Base-by-base conservation (phyloP, 2,797 vertebrate species). In the Champsocephalus gunnari region DNA sequence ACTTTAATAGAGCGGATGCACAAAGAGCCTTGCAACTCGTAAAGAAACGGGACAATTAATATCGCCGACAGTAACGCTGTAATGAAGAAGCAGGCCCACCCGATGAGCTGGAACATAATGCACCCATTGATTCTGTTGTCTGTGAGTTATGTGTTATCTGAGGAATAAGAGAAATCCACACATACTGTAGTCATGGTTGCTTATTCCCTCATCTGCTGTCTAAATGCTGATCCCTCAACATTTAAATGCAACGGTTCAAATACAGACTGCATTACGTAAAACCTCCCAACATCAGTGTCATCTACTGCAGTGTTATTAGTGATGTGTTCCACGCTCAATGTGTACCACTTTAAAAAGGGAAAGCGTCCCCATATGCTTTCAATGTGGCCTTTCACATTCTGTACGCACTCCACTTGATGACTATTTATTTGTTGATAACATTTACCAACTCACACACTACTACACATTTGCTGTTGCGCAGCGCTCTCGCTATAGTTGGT, bases 1-100 rank as follows among this genome's bases (percentile, higher is more conserved):
- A 90, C 77, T 90, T 86, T 89, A 87, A 92, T 82, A 80, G 81
- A 72, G 81, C 66, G 12, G 74, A 84, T 86, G 67, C 80, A 71
- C 78, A 81, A 70, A 77, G 71, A 82, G 78, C 72, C 48, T 41
- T 19, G 53, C 73, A 80, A 69, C 47, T 73, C 72, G 43, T 86
- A 77, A 85, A 70, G 80, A 68, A 50, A 53, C 56, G 19, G 75
- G 62, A 81, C 85, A 88, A 83, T 82, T 72, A 77, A 89, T 84
- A 88, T 75, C 68, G n/a, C 48, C n/a, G 70, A 73, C 86, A 84
- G 81, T 90, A 87, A 92, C 91, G 82, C 61, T 48, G 72, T 73
- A 73, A 79, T 76, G 58, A 80, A 73, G 67, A 72, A 62, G 57
- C 65, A 51, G 48, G 51, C 50, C 19, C 63, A 65, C 54, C 44